Evolutionary conservation across 2,113 vertebrate genomes (phyloP).

Genomic region (Epinephelus cyanopodus): DNA sequence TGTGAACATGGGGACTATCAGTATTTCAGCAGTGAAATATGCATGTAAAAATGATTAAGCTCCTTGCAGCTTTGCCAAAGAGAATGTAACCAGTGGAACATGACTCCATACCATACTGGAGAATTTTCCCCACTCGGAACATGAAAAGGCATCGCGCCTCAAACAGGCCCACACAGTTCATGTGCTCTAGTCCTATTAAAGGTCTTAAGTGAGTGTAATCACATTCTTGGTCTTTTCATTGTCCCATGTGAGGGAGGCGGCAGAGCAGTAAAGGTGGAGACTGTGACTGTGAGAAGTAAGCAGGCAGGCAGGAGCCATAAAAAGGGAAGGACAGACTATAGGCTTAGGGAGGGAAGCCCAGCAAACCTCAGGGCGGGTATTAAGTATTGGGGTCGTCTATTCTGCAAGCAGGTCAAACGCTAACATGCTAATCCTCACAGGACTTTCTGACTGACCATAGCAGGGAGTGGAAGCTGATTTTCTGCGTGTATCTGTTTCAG

Average conservation of each 20-base stretch:
- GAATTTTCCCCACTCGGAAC: slow-evolving; percentile 59
- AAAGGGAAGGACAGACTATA: slow-evolving; percentile 70
- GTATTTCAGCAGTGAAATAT: slow-evolving; percentile 72
- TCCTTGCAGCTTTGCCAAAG: slow-evolving; percentile 59
- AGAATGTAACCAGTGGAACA: slow-evolving; percentile 71
- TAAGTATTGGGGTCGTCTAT: slow-evolving; percentile 70
- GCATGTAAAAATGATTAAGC: slow-evolving; percentile 80
- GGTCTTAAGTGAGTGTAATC: slow-evolving; percentile 79
- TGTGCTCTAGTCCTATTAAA: slow-evolving; percentile 70
- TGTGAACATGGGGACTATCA: slow-evolving; percentile 71
- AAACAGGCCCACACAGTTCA: slow-evolving; percentile 58
- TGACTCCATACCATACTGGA: slow-evolving; percentile 63
- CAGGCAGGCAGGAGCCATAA: slow-evolving; percentile 71
- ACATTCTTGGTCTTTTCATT: slow-evolving; percentile 77
- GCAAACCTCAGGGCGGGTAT: slow-evolving; percentile 73
- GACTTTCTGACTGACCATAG: slow-evolving; percentile 43
- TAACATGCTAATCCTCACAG: slow-evolving; percentile 75
- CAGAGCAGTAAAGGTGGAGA: slow-evolving; percentile 72
- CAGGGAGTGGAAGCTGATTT: slow-evolving; percentile 36
- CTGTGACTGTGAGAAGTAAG: slow-evolving; percentile 70
- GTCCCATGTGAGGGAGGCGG: slow-evolving; percentile 72
- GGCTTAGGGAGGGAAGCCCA: slow-evolving; percentile 67
- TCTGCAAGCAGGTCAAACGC: slow-evolving; percentile 73
- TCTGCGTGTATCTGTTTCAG: slow-evolving; percentile 26
- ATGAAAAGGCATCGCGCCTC: slow-evolving; percentile 66